phyloP scores from a whole-genome alignment of 2,113 vertebrate genomes.

The Microtus ochrogaster region DNA sequence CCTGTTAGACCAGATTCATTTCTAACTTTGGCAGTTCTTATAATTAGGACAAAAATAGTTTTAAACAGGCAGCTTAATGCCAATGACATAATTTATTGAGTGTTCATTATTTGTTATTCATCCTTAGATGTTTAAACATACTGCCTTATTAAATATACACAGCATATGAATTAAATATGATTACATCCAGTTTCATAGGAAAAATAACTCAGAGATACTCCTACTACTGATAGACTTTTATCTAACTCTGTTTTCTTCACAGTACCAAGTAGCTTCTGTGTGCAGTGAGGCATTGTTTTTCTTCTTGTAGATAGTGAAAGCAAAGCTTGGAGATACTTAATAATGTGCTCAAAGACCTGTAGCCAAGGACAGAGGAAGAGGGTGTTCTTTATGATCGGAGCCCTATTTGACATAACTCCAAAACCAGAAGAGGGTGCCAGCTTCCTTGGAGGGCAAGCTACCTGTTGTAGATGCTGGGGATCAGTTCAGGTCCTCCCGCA shows the following conservation, averaged over 20 bases:
- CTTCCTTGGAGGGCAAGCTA: background rate
- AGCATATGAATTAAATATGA: constrained; percentile 36
- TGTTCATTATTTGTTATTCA: constrained; percentile 53
- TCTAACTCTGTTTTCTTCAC: background rate
- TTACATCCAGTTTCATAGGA: constrained; percentile 29
- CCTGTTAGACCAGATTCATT: constrained; percentile 33
- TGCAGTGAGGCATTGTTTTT: background rate
- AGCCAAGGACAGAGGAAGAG: background rate
- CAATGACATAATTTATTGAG: constrained; percentile 31
- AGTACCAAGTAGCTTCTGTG: background rate
- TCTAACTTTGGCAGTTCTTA: constrained; percentile 6
- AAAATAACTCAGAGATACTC: constrained; percentile 7
- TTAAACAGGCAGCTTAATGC: constrained; percentile 44
- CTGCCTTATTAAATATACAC: constrained; percentile 42
- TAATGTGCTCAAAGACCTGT: constrained; percentile 44
- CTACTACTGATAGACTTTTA: constrained; percentile 26
- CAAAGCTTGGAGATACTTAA: background rate
- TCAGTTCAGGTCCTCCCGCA: background rate
- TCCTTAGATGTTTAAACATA: constrained; percentile 52
- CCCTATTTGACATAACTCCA: background rate
- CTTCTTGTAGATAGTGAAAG: constrained; percentile 31
- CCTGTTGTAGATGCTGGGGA: background rate
- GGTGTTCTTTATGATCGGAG: background rate
- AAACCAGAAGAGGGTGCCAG: background rate
- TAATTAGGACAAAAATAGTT: constrained; percentile 51